phyloP scores from a whole-genome alignment of 2,113 vertebrate species.

The Hydrochoerus hydrochaeris region DNA sequence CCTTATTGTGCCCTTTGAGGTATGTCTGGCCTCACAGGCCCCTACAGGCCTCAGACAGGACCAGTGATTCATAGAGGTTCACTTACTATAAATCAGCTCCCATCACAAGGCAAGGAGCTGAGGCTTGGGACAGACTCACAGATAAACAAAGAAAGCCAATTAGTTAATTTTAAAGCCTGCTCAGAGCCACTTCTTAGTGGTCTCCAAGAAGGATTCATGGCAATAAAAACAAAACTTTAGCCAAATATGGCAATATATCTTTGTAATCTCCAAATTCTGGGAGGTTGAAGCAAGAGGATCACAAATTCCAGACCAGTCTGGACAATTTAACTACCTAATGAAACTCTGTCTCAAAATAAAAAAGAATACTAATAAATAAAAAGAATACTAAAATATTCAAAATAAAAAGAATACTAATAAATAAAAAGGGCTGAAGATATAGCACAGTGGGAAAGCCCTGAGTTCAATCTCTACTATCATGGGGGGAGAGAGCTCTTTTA shows the following conservation, averaged over 20 bases:
- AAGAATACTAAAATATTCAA: too few relatives aligned
- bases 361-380: neutral
- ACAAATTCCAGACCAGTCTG: neutral
- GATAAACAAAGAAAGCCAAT: too few relatives aligned
- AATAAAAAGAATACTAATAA: neutral
- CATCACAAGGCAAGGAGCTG: too few relatives aligned
- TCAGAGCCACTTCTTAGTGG: too few relatives aligned
- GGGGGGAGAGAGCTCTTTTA: neutral
- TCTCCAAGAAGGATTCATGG: too few relatives aligned
- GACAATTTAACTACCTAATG: neutral
- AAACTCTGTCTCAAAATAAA: neutral
- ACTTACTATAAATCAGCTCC: too few relatives aligned
- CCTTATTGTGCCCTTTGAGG: too few relatives aligned
- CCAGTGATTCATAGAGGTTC: too few relatives aligned
- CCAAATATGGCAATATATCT: neutral
- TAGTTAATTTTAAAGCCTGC: too few relatives aligned
- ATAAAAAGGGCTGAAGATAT: neutral
- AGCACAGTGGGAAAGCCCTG: neutral
- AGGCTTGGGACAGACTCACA: too few relatives aligned
- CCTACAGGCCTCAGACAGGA: too few relatives aligned
- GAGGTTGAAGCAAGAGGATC: neutral
- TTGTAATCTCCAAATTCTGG: neutral
- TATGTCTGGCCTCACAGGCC: too few relatives aligned
- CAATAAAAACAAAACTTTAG: slow-evolving; percentile 27
- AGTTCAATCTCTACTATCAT: neutral